Percentiles rank a stretch among this genome's conserved stretches.
These are phyloP conservation scores for Iguana delicatissima DNA, from an alignment of 2,797 vertebrate species.

Conservation along the genomic window DNA sequence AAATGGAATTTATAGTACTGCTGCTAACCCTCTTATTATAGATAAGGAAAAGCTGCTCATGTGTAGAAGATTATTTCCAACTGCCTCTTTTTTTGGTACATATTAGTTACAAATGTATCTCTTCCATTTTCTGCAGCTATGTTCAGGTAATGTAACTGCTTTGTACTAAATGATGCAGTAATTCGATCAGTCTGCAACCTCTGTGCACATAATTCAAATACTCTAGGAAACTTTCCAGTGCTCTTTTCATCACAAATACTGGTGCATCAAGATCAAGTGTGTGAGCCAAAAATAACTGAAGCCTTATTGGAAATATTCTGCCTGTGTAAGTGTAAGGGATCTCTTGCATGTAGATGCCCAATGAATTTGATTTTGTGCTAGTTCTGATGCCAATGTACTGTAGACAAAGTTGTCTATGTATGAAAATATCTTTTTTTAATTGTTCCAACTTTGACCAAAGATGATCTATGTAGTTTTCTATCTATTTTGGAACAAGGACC, in stretches of 20 bases:
- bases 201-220: constrained; percentile 52
- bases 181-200: constrained; percentile 61
- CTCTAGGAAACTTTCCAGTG: constrained; percentile 69
- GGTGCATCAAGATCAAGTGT: constrained; percentile 59
- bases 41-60: constrained; percentile 42
- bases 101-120: constrained; percentile 58
- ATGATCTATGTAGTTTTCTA: not conserved
- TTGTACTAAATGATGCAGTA: constrained; percentile 59
- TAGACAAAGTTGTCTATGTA: not conserved
- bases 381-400: not conserved
- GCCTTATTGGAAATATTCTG: not conserved
- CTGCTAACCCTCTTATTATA: constrained; percentile 34
- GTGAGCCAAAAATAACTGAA: constrained; percentile 50
- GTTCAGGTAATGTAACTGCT: constrained; percentile 57
- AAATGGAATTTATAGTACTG: constrained; percentile 29
- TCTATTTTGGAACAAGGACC: not conserved
- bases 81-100: constrained; percentile 34
- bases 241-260: constrained; percentile 68
- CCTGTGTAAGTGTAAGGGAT: constrained; percentile 5
- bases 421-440: constrained; percentile 11
- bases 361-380: not conserved
- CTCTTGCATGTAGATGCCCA: constrained; percentile 26
- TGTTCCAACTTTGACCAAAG: constrained; percentile 32
- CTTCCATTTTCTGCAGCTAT: constrained; percentile 62
- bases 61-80: constrained; percentile 46